These are phyloP conservation scores for Vulpes ferrilata DNA, from an alignment of 2,113 vertebrate genomes.

Conservation along the genomic window DNA sequence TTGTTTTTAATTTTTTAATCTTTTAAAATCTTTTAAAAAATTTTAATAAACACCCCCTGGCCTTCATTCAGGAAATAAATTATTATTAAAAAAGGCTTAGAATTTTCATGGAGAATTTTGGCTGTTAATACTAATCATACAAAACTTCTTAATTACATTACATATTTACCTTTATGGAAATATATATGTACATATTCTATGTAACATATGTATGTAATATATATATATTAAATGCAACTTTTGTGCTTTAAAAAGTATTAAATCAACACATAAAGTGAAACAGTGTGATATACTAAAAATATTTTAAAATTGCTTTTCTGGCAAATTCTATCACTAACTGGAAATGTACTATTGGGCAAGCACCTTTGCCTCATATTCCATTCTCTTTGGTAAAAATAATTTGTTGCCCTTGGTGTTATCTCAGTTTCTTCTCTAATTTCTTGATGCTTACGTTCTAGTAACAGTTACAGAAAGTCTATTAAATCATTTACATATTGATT, in stretches of 20 bases:
- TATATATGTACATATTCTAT: not conserved
- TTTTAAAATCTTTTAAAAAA: not conserved
- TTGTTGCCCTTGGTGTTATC: not conserved
- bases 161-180: conserved; percentile 20
- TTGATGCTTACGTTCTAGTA: not conserved
- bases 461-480: not conserved
- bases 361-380: not conserved
- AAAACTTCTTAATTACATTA: not conserved
- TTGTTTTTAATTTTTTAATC: not conserved
- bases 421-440: not conserved
- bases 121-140: not conserved
- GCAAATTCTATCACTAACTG: not conserved
- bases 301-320: not conserved
- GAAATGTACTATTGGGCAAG: not conserved
- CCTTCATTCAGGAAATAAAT: not conserved
- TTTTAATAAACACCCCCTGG: not conserved
- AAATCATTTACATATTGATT: not conserved
- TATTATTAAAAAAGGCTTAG: not conserved
- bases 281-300: not conserved
- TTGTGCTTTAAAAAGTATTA: conserved; percentile 5
- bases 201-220: not conserved
- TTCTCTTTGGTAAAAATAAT: not conserved
- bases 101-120: not conserved
- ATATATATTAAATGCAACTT: not conserved
- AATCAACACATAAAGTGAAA: not conserved